Conservation (phyloP, 1,140 invertebrate species). For the Pteromalus puparum region DNA sequence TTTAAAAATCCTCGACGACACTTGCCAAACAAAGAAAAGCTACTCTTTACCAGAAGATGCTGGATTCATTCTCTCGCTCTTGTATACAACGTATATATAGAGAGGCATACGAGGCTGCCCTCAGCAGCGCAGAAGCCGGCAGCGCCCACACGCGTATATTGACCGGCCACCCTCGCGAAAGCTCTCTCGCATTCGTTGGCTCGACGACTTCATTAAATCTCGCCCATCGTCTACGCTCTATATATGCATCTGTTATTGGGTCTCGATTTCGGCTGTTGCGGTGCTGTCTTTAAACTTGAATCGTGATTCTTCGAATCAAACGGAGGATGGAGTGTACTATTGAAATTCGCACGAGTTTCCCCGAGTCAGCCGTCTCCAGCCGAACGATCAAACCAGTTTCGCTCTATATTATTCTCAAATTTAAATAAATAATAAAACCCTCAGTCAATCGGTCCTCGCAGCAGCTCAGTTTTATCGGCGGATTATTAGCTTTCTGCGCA, state of each 20-base stretch:
- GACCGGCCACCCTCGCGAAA: background rate
- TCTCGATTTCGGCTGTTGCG: too few species aligned
- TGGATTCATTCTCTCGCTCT: background rate
- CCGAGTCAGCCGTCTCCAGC: too few species aligned
- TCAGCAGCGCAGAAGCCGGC: background rate
- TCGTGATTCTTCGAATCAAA: too few species aligned
- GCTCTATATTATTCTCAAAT: background rate
- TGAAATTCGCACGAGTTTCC: too few species aligned
- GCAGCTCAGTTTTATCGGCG: background rate
- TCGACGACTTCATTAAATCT: slow-evolving; percentile 4
- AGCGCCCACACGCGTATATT: background rate
- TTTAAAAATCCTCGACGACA: too few species aligned
- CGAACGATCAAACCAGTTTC: too few species aligned
- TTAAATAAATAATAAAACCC: background rate
- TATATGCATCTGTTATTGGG: too few species aligned
- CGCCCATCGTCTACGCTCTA: background rate
- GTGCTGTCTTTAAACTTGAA: background rate
- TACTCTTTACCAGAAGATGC: background rate
- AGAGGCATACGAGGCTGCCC: too few species aligned
- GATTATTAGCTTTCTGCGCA: background rate
- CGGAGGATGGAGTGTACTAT: too few species aligned
- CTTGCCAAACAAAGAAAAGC: background rate
- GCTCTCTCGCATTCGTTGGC: background rate
- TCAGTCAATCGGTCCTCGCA: background rate
- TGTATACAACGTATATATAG: too few species aligned